Base-by-base conservation (phyloP, 2,797 vertebrate genomes). In the Arrhamphus sclerolepis region DNA sequence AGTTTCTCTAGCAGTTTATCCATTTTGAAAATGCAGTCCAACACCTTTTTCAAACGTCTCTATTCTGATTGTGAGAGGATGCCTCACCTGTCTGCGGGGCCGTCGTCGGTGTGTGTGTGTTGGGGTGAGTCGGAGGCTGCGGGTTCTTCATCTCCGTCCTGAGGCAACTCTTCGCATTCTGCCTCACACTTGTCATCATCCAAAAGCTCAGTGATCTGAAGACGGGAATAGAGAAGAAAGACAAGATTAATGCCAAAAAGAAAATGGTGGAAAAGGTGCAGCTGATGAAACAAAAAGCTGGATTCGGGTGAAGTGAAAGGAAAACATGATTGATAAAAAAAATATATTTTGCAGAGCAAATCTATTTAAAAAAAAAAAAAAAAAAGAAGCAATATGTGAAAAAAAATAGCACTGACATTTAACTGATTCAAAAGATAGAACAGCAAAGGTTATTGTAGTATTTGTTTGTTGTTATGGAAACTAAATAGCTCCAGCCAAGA, bases 171-270 rank as follows among this genome's bases (percentile, higher is more conserved):
- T 91, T 98, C 96, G 59, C 94, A 94, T 81, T 89, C 89, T 4
- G 94, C 93, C 77, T 97, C 97, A 78, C 96, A 92, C 88, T 97
- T 97, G 73, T 97, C 94, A 78, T 97, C 95, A 57, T 97, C 96
- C 72, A 93, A 50, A 52, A 94, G 87, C 86, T 93, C 93, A 4
- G 92, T 93, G 78, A 94, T 93, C 93, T 94, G 66, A 47, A 55
- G 41, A 73, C 22, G 53, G 5, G 52, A 41, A 46, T 8, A 69
- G 11, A 46, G 1, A 22, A 6, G 9, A 46, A 46, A 29, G 20
- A 11, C 54, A 58, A 26, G 49, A 42, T 77, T 19, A 65, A 1
- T 26, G 47, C 18, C 14, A 21, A 34, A 18, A 52, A 19, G 10
- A 1, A 0, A 10, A n/a, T 6, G 4, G 19, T 24, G 7, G 26